phyloP scores from a whole-genome alignment of 2,113 vertebrate genomes.

The Thalassoma bifasciatum region DNA sequence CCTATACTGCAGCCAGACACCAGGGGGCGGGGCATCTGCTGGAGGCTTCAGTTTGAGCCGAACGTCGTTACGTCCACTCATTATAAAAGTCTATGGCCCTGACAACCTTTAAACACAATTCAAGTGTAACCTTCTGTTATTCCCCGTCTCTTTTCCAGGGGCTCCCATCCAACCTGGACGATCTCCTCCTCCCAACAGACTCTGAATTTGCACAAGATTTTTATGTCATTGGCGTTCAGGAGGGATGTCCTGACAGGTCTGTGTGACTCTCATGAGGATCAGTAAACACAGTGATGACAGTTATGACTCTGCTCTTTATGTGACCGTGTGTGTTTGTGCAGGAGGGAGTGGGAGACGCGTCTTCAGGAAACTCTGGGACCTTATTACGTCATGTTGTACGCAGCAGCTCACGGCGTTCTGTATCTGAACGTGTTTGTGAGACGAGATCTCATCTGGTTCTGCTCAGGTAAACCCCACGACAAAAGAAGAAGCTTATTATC shows the following conservation, averaged over 20 bases:
- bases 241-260: conserved; percentile 96
- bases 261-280: not conserved
- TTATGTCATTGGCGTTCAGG: conserved; percentile 95
- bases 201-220: conserved; percentile 94
- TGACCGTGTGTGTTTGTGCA: conserved; percentile 62
- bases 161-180: conserved; percentile 90
- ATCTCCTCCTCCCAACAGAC: conserved; percentile 92
- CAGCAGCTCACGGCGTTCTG: conserved; percentile 90
- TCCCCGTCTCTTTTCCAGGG: conserved; percentile 77
- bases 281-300: not conserved
- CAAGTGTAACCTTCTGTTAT: too few species aligned
- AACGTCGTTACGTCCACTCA: too few species aligned
- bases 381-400: conserved; percentile 92
- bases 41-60: too few species aligned
- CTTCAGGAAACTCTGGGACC: conserved; percentile 96
- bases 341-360: conserved; percentile 95
- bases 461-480: conserved; percentile 87
- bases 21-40: too few species aligned
- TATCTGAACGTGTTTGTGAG: conserved; percentile 92
- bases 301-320: not conserved
- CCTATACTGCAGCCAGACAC: too few species aligned
- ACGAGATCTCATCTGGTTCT: conserved; percentile 99
- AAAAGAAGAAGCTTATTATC: not conserved
- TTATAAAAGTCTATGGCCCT: too few species aligned
- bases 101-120: too few species aligned